Conservation (phyloP, 2,797 vertebrate genomes). For the Pseudochaenichthys georgianus region DNA sequence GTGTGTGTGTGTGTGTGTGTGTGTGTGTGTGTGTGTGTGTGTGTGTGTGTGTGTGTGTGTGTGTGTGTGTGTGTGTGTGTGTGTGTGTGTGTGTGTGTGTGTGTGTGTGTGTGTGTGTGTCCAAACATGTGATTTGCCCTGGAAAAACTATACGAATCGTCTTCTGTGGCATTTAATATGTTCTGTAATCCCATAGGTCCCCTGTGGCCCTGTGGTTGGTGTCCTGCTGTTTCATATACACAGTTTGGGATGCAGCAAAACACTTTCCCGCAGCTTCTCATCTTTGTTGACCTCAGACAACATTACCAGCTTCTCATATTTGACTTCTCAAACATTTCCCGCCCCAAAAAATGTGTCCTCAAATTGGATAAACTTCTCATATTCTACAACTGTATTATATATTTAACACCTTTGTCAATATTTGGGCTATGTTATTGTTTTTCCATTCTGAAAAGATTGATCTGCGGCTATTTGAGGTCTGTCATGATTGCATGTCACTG, state of each 20-base stretch:
- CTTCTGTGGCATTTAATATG: constrained; percentile 37
- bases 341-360: not conserved
- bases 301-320: constrained; percentile 15
- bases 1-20: not conserved
- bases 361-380: not conserved
- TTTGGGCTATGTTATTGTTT: not conserved
- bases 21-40: not conserved
- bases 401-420: not conserved
- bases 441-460: not conserved
- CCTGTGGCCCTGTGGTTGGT: constrained; percentile 19
- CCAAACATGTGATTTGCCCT: not conserved
- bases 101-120: too few species aligned
- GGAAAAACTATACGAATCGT: constrained; percentile 60
- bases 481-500: not conserved
- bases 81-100: not conserved
- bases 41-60: not conserved
- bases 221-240: constrained; percentile 12
- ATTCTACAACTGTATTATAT: not conserved
- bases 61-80: not conserved
- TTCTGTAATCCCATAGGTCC: constrained; percentile 16
- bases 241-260: constrained; percentile 1
- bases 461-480: not conserved
- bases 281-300: not conserved
- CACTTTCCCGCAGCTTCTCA: constrained; percentile 8
- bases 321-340: not conserved